Percentiles rank a stretch among this genome's conserved stretches.
phyloP scores from a whole-genome alignment of 2,888 invertebrate species.

The Micoletzkya japonica region DNA sequence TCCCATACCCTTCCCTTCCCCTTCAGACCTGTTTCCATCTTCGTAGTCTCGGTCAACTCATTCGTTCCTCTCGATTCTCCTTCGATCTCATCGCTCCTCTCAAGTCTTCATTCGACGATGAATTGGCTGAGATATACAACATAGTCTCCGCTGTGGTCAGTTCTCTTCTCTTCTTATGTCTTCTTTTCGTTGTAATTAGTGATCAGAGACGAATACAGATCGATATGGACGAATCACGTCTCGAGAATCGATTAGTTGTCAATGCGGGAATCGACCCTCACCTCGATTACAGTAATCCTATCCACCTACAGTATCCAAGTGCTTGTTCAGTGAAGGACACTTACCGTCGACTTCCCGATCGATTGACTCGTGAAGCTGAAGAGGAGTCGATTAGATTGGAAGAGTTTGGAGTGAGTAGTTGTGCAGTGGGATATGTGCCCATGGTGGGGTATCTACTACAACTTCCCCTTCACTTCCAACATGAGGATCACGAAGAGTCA shows the following conservation, averaged over 20 bases:
- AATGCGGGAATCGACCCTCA: slow-evolving; percentile 77
- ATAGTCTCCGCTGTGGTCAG: slow-evolving; percentile 24
- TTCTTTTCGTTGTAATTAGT: background rate
- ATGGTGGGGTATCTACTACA: slow-evolving; percentile 78
- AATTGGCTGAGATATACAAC: slow-evolving; percentile 14
- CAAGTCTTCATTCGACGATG: slow-evolving; percentile 20
- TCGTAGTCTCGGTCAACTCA: slow-evolving; percentile 1
- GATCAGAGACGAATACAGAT: slow-evolving; percentile 58
- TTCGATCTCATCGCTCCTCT: slow-evolving; percentile 8
- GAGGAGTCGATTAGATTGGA: background rate
- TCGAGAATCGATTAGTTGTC: slow-evolving; percentile 74
- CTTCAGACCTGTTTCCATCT: slow-evolving; percentile 4
- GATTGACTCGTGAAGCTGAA: slow-evolving; percentile 6
- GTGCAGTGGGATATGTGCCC: slow-evolving; percentile 65
- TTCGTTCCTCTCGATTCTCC: slow-evolving; percentile 5
- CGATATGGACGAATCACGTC: slow-evolving; percentile 67
- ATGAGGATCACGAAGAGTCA: slow-evolving; percentile 19
- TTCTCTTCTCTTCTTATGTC: background rate
- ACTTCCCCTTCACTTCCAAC: slow-evolving; percentile 69
- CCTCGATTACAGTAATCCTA: slow-evolving; percentile 73
- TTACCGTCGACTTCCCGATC: slow-evolving; percentile 25
- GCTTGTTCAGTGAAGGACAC: slow-evolving; percentile 38
- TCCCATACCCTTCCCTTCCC: background rate
- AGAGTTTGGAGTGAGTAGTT: background rate
- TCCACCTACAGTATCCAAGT: background rate